These are phyloP conservation scores for Tetranychus urticae DNA, from an alignment of 1,140 invertebrate genomes.

Conservation along the genomic window DNA sequence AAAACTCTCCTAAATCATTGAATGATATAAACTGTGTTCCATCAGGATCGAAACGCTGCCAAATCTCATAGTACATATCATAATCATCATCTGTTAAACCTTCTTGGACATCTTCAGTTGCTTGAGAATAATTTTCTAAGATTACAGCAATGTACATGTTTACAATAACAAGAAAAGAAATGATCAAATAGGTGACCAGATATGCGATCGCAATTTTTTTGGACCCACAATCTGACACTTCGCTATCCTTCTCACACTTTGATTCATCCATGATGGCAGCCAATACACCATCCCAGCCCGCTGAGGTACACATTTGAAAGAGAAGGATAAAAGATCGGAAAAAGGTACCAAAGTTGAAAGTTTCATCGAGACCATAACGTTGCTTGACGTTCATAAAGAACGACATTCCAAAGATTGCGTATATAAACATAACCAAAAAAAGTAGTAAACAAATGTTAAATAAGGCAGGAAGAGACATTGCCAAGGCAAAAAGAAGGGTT, in stretches of 20 bases:
- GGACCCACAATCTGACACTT: slow-evolving; percentile 70
- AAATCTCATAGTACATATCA: slow-evolving; percentile 98
- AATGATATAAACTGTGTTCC: slow-evolving; percentile 85
- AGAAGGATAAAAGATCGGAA: slow-evolving; percentile 89
- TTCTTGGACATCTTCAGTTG: slow-evolving; percentile 93
- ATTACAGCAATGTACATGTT: slow-evolving; percentile 99
- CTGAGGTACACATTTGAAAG: slow-evolving; percentile 93
- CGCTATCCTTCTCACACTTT: slow-evolving; percentile 50
- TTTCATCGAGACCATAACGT: slow-evolving; percentile 65
- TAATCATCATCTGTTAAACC: slow-evolving; percentile 94
- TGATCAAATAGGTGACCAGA: slow-evolving; percentile 81
- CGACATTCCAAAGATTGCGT: slow-evolving; percentile 96
- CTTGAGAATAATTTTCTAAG: slow-evolving; percentile 92
- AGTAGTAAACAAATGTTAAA: slow-evolving; percentile 96
- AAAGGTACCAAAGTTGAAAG: slow-evolving; percentile 98
- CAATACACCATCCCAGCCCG: slow-evolving; percentile 85
- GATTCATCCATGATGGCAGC: slow-evolving; percentile 87
- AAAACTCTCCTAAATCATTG: slow-evolving; percentile 72
- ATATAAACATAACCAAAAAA: slow-evolving; percentile 97
- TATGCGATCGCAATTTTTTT: slow-evolving; percentile 79
- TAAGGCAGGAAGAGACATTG: slow-evolving; percentile 88
- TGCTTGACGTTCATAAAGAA: slow-evolving; percentile 96
- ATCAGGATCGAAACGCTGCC: slow-evolving; percentile 93
- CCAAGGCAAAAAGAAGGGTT: slow-evolving; percentile 83
- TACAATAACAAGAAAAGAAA: slow-evolving; percentile 92